Evolutionary conservation across 1,140 invertebrate genomes (phyloP), one percentile per base, ranked within the genome.

Genomic region (Drosophila littoralis): DNA sequence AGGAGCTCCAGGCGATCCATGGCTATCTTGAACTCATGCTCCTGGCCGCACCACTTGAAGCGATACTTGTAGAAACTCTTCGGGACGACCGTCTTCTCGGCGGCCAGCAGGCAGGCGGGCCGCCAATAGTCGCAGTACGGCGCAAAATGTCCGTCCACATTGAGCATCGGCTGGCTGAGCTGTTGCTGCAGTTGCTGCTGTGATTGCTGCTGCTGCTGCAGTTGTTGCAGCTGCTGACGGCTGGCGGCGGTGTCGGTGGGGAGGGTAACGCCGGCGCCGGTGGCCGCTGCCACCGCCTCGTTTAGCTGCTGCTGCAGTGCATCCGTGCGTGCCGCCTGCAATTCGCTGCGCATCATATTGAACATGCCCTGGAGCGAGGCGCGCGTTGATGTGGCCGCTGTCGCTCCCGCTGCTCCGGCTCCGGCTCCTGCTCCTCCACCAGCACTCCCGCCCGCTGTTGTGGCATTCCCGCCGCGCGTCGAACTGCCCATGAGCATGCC

Each of bases 1-100:
- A 99, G 94, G 9, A 99, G 93, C 69, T 97, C 96, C 46, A 99
- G 93, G 50, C 98, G 94, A 93, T 99, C 98, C 94, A 99, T 97
- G 33, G 96, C 95, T 2, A 99, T 94, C 93, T 96, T 97, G 1
- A 97, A 91, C 73, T 94, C 93, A 0, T 93, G 94, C 63, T 90
- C 76, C 58, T 86, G 94, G 75, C 67, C 93, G 91, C 88, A 90
- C 79, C 95, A 95, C 68, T 95, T 96, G 6, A 96, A 94, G 15
- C 97, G 92, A 85, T 97, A 96, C 83, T 97, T 97, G 92, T 98
- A 98, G 93, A 97, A 98, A 80, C 96, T 96, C 79, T 96, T 96
- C 1, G 95, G 95, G 22, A 79, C 73, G 28, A 71, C 52, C 0
- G 91, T 85, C 93, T 94, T 92, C 50, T 92, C 91, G 6, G 89